These are phyloP conservation scores for Pitta sordida DNA, from an alignment of 2,113 vertebrate species.

Conservation along the genomic window DNA sequence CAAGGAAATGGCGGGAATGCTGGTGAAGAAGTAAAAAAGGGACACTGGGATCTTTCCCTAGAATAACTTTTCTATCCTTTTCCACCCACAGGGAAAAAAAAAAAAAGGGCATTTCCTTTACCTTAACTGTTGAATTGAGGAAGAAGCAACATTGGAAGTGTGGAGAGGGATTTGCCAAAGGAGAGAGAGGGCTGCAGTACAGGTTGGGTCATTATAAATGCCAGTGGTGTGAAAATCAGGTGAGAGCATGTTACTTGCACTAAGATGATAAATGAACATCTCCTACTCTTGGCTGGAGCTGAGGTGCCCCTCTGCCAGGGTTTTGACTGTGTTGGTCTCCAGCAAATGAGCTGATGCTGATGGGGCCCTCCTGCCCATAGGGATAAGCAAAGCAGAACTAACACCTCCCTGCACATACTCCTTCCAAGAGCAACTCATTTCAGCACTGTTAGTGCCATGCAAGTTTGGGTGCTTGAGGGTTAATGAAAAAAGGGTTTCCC, in stretches of 20 bases:
- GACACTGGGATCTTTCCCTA: not conserved
- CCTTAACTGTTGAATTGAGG: not conserved
- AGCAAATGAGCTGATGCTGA: accelerated
- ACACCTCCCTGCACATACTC: accelerated
- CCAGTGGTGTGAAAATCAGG: accelerated
- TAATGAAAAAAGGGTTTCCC: not conserved
- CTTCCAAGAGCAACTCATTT: not conserved
- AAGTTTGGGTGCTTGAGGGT: not conserved
- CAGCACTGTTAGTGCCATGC: not conserved
- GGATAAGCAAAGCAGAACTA: not conserved
- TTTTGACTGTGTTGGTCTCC: not conserved
- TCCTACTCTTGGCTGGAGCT: not conserved
- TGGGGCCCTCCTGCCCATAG: not conserved
- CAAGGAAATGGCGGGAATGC: not conserved
- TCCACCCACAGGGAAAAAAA: not conserved
- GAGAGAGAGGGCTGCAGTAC: not conserved
- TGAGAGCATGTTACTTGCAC: accelerated
- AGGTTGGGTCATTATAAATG: not conserved
- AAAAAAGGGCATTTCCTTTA: not conserved
- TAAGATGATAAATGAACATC: not conserved
- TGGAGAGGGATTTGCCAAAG: not conserved
- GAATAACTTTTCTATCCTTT: not conserved
- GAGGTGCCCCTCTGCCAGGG: accelerated
- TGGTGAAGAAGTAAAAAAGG: not conserved
- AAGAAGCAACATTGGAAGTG: not conserved